Evolutionary conservation across 64 coral and sea anemone genomes (phyloP).

Genomic region (Stichodactyla mertensii): DNA sequence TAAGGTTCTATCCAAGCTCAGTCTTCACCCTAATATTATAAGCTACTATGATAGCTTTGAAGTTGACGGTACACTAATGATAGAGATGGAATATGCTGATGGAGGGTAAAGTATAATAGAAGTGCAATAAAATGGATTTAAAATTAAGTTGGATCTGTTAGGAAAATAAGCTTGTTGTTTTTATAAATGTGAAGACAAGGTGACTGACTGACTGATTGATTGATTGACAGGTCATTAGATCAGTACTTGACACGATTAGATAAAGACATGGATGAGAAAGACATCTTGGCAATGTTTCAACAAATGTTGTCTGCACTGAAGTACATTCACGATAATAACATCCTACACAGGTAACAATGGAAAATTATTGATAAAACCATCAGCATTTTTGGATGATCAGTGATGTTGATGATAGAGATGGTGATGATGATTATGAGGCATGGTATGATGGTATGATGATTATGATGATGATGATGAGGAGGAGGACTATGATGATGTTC

Average conservation of each 20-base stretch:
- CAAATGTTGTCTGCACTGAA: conserved; percentile 91
- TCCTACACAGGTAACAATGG: conserved; percentile 77
- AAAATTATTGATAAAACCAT: neutral
- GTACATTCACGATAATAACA: conserved; percentile 93
- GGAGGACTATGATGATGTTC: neutral
- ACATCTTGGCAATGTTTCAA: conserved; percentile 83
- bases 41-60: conserved; percentile 99
- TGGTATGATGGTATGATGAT: too few relatives aligned
- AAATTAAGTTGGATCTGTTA: too few relatives aligned
- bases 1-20: conserved; percentile 89
- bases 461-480: neutral
- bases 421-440: neutral
- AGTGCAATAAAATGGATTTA: too few relatives aligned
- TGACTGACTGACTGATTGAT: neutral
- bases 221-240: conserved; percentile 68
- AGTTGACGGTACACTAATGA: conserved; percentile 94
- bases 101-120: conserved; percentile 55
- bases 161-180: too few relatives aligned
- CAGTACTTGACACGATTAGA: conserved; percentile 82
- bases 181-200: too few relatives aligned
- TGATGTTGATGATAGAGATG: neutral
- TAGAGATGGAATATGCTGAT: conserved; percentile 99
- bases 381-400: neutral
- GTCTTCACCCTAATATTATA: conserved; percentile 93
- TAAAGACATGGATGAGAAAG: conserved; percentile 96